These are phyloP conservation scores for Craterocephalus amniculus DNA, from an alignment of 2,797 vertebrate genomes.

Conservation along the genomic window DNA sequence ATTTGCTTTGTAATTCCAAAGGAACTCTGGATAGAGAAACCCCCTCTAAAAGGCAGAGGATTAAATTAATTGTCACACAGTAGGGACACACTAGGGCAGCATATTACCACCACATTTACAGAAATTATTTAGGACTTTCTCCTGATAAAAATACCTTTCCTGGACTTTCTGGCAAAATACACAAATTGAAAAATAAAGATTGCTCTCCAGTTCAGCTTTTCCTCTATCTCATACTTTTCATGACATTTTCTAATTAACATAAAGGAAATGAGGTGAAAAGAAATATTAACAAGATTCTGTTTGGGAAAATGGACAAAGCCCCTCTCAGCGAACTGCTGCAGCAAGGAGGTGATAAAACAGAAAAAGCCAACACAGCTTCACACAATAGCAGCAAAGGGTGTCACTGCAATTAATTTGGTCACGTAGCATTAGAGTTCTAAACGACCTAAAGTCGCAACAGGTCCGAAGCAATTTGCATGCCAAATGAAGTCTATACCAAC, in stretches of 20 bases:
- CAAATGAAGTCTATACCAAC: slow-evolving; percentile 30
- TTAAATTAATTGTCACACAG: slow-evolving; percentile 15
- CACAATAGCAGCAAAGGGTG: slow-evolving; percentile 46
- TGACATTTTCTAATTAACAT: slow-evolving; percentile 3
- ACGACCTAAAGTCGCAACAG: slow-evolving; percentile 33
- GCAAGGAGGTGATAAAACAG: slow-evolving; percentile 29
- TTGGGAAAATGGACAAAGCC: slow-evolving; percentile 3
- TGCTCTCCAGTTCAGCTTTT: slow-evolving; percentile 39
- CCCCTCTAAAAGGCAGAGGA: background rate
- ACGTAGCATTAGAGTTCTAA: slow-evolving; percentile 49
- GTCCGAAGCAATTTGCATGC: slow-evolving; percentile 45
- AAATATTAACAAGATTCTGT: slow-evolving; percentile 11
- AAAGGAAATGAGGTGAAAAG: slow-evolving; percentile 12
- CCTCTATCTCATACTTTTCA: slow-evolving; percentile 38
- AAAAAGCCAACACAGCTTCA: slow-evolving; percentile 37
- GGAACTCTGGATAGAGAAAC: background rate
- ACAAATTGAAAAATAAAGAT: slow-evolving; percentile 24
- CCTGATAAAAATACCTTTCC: background rate
- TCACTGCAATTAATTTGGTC: slow-evolving; percentile 49
- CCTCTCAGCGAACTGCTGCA: slow-evolving; percentile 28
- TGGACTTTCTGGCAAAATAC: slow-evolving; percentile 21
- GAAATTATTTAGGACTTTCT: background rate
- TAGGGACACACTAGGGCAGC: background rate
- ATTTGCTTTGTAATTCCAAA: background rate
- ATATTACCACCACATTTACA: background rate